These are phyloP conservation scores for Sympetrum striolatum DNA, from an alignment of 2,888 invertebrate species.

Conservation along the genomic window DNA sequence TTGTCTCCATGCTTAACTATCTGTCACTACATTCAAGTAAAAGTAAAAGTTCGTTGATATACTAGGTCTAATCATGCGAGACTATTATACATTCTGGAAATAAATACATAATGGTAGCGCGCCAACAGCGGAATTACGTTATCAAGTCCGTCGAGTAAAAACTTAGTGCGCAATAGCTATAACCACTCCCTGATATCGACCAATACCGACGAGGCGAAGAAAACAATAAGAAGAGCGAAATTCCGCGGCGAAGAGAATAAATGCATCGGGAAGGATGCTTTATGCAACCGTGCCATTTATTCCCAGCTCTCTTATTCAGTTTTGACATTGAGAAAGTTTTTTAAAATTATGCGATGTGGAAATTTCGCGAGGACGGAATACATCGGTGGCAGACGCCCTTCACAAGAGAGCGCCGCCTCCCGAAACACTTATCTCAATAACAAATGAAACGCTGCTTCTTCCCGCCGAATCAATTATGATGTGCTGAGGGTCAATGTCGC, in stretches of 20 bases:
- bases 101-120: no score
- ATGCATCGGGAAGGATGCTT: slow-evolving; percentile 27
- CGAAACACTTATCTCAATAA: slow-evolving; percentile 37
- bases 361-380: slow-evolving; percentile 37
- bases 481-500: slow-evolving; percentile 17
- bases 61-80: no score
- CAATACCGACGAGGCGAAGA: no score
- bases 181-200: no score
- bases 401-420: not conserved
- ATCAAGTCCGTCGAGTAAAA: no score
- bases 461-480: slow-evolving; percentile 42
- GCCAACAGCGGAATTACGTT: no score
- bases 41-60: no score
- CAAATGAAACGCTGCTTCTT: slow-evolving; percentile 5
- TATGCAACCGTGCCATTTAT: slow-evolving; percentile 31
- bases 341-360: slow-evolving; percentile 27
- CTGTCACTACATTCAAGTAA: no score
- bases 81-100: no score
- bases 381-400: slow-evolving; percentile 31
- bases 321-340: slow-evolving; percentile 44
- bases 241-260: not conserved
- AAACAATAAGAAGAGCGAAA: not conserved
- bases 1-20: no score
- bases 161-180: no score
- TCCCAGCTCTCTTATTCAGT: slow-evolving; percentile 29